Evolutionary conservation across 2,888 invertebrate species (phyloP).

Genomic region (Acleris sparsana): DNA sequence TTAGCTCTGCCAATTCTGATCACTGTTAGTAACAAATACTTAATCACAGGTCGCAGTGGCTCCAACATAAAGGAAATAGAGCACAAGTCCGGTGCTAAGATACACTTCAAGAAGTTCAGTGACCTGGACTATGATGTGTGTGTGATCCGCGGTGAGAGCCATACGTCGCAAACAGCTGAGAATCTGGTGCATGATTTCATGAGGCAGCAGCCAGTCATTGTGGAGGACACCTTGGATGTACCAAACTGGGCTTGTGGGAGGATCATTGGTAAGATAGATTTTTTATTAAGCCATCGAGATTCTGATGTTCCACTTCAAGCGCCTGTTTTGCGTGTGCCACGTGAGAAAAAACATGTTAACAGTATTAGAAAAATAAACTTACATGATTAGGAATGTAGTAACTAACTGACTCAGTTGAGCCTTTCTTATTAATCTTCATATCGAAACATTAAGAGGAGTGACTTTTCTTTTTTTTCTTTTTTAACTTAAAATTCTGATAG

Average conservation of each 20-base stretch:
- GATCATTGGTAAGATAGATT: constrained; percentile 84
- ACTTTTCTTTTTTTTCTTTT: too few relatives aligned
- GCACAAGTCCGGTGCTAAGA: constrained; percentile 86
- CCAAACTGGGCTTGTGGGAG: constrained; percentile 87
- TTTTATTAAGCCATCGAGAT: neutral
- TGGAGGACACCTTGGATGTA: constrained; percentile 86
- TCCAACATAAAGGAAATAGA: constrained; percentile 90
- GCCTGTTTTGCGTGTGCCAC: too few relatives aligned
- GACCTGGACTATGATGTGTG: constrained; percentile 86
- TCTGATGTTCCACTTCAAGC: too few relatives aligned
- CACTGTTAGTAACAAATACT: too few relatives aligned
- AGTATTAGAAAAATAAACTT: too few relatives aligned
- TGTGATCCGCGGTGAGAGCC: constrained; percentile 87
- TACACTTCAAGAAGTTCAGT: constrained; percentile 76
- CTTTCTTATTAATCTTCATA: too few relatives aligned
- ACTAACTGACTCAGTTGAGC: too few relatives aligned
- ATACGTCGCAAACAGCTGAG: constrained; percentile 88
- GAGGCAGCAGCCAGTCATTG: constrained; percentile 87
- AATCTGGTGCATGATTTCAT: constrained; percentile 86
- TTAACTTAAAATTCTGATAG: too few relatives aligned
- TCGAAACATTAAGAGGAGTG: too few relatives aligned
- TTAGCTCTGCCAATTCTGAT: too few relatives aligned
- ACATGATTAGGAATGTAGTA: too few relatives aligned
- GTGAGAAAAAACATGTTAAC: too few relatives aligned
- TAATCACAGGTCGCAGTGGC: constrained; percentile 85